phyloP scores from a whole-genome alignment of 2,113 vertebrate genomes.

The Nicator chloris region DNA sequence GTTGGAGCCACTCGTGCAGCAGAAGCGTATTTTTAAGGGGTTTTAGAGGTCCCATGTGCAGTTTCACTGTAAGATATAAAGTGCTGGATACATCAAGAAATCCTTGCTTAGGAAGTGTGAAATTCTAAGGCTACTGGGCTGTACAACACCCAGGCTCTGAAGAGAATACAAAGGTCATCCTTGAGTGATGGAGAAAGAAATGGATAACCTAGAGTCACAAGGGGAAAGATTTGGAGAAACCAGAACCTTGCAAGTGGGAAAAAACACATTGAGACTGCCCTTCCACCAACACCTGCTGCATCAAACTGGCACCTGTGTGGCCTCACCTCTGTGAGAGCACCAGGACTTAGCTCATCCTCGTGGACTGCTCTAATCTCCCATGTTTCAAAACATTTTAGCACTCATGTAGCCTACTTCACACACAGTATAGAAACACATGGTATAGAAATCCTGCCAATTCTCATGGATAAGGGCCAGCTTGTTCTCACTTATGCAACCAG shows the following conservation, averaged over 20 bases:
- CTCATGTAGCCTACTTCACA: background rate
- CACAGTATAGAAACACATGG: background rate
- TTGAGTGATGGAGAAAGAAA: background rate
- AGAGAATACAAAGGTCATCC: background rate
- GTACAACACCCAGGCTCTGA: background rate
- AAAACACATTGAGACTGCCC: background rate
- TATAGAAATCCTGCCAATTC: background rate
- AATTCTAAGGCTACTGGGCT: background rate
- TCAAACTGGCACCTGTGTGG: background rate
- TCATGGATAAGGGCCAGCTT: background rate
- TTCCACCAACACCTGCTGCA: background rate
- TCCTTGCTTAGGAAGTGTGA: background rate
- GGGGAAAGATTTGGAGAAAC: background rate
- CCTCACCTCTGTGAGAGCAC: background rate
- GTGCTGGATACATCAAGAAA: background rate
- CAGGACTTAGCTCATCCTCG: background rate
- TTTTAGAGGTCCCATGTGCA: background rate
- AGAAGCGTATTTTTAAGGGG: background rate
- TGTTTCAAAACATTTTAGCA: background rate
- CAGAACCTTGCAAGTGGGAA: background rate
- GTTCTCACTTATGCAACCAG: background rate
- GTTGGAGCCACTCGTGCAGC: background rate
- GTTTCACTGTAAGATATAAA: background rate
- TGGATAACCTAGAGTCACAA: background rate
- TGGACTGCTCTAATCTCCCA: background rate